Evolutionary conservation across 2,888 invertebrate genomes (phyloP).

Genomic region (Zaprionus obscuricornis): DNA sequence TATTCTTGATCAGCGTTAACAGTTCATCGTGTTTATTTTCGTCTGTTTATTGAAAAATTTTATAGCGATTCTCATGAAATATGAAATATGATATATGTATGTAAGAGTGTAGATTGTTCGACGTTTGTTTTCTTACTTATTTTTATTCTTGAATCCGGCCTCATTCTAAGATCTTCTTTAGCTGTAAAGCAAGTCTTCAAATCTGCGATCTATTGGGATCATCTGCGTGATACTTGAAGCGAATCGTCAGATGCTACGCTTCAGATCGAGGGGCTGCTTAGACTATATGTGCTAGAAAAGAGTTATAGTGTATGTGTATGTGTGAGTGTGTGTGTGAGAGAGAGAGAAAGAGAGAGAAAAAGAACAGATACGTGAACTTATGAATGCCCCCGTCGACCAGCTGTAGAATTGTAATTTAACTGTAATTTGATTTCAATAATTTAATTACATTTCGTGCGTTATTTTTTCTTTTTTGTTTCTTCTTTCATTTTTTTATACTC

Average conservation of each 20-base stretch:
- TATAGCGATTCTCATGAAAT: too few species aligned
- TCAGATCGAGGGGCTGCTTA: constrained; percentile 22
- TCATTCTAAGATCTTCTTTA: too few species aligned
- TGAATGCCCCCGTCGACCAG: not conserved
- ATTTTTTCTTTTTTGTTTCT: constrained; percentile 1
- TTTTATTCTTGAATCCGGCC: too few species aligned
- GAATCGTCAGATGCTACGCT: constrained; percentile 21
- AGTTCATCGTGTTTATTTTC: too few species aligned
- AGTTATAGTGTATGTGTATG: not conserved
- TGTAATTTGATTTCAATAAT: constrained; percentile 77
- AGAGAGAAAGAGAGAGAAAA: not conserved
- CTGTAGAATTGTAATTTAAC: constrained; percentile 58
- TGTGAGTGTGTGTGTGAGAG: constrained; percentile 2
- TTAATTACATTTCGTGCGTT: constrained; percentile 67
- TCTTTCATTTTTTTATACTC: constrained; percentile 1
- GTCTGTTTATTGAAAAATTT: too few species aligned
- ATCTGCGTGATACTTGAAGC: too few species aligned
- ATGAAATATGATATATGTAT: too few species aligned
- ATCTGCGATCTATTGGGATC: too few species aligned
- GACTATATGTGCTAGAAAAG: constrained; percentile 6
- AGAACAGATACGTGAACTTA: constrained; percentile 15
- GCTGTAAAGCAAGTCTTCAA: too few species aligned
- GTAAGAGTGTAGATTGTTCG: too few species aligned
- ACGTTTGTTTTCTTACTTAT: too few species aligned
- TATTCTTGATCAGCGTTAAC: too few species aligned